A percentile compares a stretch with the other conserved stretches of the same genome.
These are phyloP conservation scores for Pristis pectinata DNA, from an alignment of 2,797 vertebrate species.

Conservation along the genomic window DNA sequence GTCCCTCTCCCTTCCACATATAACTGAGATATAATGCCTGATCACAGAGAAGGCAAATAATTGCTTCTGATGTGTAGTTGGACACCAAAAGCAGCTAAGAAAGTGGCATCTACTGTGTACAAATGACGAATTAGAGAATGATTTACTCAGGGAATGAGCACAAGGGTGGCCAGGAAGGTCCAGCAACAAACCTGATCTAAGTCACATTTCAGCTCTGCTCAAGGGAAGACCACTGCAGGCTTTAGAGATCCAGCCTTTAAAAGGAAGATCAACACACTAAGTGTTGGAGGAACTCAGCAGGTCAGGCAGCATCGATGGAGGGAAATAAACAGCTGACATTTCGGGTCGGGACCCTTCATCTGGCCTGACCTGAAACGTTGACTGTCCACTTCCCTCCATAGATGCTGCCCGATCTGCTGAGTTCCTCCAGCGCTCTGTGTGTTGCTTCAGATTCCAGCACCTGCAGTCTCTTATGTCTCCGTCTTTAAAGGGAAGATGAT, in stretches of 20 bases:
- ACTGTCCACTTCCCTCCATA: no score
- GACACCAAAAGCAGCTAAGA: background rate
- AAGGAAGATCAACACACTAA: no score
- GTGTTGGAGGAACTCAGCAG: no score
- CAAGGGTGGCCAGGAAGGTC: background rate
- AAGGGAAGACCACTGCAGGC: background rate
- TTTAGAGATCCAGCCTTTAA: background rate
- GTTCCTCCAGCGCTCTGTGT: no score
- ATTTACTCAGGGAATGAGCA: background rate
- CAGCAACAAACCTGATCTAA: background rate
- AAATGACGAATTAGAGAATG: background rate
- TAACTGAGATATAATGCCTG: background rate
- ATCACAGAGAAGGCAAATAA: background rate
- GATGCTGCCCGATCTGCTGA: no score
- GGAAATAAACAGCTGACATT: no score
- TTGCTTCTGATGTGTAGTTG: no score
- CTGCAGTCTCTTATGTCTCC: background rate
- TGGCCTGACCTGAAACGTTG: no score
- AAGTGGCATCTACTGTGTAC: background rate
- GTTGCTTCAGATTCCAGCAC: no score
- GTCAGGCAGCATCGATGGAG: no score
- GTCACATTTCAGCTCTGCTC: background rate
- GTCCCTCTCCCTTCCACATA: background rate
- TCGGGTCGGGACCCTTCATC: no score
- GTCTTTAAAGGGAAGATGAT: background rate